phyloP scores from a whole-genome alignment of 1,140 invertebrate species.

The Ditylenchus dipsaci region DNA sequence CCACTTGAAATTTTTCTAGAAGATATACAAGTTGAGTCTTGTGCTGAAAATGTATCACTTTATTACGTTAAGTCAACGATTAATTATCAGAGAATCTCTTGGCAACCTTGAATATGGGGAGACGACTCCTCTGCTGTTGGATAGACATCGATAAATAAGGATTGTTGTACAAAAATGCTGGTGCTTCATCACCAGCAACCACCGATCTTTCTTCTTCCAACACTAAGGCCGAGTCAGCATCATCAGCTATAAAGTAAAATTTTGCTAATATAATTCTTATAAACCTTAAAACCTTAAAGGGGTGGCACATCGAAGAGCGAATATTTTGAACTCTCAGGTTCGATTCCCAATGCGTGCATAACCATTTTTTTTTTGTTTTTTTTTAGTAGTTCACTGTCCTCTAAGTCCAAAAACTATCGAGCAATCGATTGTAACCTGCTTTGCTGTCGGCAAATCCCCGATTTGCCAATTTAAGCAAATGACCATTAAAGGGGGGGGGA shows the following conservation, averaged over 20 bases:
- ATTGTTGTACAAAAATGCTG: constrained; percentile 43
- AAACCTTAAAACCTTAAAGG: too few species aligned
- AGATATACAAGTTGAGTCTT: constrained; percentile 56
- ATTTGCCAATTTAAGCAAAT: too few species aligned
- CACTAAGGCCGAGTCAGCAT: constrained; percentile 7
- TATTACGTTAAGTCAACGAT: background rate
- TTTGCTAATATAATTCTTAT: too few species aligned
- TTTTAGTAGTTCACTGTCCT: too few species aligned
- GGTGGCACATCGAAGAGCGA: too few species aligned
- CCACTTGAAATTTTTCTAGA: constrained; percentile 40
- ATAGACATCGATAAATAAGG: constrained; percentile 52
- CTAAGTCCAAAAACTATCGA: too few species aligned
- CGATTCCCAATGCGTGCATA: too few species aligned
- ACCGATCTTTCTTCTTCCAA: constrained; percentile 13
- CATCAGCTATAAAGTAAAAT: constrained; percentile 17
- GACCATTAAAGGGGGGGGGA: too few species aligned
- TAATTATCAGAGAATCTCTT: background rate
- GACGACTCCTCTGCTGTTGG: constrained; percentile 49
- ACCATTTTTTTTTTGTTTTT: too few species aligned
- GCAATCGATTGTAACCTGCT: too few species aligned
- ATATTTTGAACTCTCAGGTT: too few species aligned
- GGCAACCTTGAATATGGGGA: constrained; percentile 53
- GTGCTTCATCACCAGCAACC: background rate
- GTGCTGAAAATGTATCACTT: constrained; percentile 42
- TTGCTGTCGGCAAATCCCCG: too few species aligned